phyloP scores from a whole-genome alignment of 2,888 invertebrate species.

The Acanthacorydalis orientalis region DNA sequence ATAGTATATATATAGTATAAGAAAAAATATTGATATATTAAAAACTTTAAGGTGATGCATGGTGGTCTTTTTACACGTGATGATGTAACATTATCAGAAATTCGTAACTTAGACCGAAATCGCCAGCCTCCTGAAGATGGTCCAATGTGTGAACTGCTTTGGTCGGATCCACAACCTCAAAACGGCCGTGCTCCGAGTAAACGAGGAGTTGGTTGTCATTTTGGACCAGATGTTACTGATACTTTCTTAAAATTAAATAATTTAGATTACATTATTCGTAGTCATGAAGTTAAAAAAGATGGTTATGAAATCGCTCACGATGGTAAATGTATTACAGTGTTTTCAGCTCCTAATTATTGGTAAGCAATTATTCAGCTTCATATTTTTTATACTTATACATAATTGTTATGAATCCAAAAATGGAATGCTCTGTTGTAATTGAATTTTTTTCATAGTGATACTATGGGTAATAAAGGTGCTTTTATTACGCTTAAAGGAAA shows the following conservation, averaged over 20 bases:
- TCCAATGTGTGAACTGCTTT: constrained; percentile 91
- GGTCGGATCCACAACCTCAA: constrained; percentile 95
- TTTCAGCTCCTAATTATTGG: constrained; percentile 99
- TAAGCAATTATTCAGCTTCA: constrained; percentile 24
- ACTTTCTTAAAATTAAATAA: constrained; percentile 70
- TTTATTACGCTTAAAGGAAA: constrained; percentile 89
- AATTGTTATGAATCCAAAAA: not conserved
- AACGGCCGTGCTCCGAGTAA: constrained; percentile 82
- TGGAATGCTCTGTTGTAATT: not conserved
- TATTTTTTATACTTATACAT: not conserved
- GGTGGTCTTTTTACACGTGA: constrained; percentile 94
- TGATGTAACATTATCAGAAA: constrained; percentile 83
- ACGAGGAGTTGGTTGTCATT: constrained; percentile 95
- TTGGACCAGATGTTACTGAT: constrained; percentile 92
- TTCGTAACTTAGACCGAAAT: constrained; percentile 75
- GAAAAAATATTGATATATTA: not conserved
- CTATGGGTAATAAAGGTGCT: constrained; percentile 97
- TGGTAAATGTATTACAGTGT: constrained; percentile 94
- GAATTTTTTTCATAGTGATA: constrained; percentile 56
- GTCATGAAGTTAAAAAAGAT: constrained; percentile 93
- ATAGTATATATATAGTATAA: not conserved
- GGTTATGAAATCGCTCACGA: constrained; percentile 93
- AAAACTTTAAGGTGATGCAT: constrained; percentile 67
- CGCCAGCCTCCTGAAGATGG: constrained; percentile 96
- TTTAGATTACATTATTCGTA: constrained; percentile 85